phyloP scores from a whole-genome alignment of 35 echinoderm and acorn worm species.

The Chiridota heheva region DNA sequence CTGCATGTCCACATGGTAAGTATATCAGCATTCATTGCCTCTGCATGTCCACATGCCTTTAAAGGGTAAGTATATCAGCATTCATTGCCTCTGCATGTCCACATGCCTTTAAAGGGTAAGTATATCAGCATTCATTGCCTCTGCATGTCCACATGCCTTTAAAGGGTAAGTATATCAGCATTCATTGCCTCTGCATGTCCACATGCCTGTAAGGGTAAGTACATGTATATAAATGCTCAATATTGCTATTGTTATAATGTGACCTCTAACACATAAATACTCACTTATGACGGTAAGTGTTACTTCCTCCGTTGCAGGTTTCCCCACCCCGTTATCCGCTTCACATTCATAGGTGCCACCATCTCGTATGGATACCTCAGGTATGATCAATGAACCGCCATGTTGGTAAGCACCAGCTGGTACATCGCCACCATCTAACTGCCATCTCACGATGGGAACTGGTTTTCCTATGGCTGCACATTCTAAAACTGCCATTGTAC shows the following conservation, averaged over 20 bases:
- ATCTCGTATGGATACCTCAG: conserved; percentile 25
- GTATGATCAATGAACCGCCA: conserved; percentile 48
- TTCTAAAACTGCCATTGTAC: conserved; percentile 64
- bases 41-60: too few species aligned
- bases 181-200: too few species aligned
- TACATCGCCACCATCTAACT: conserved; percentile 47
- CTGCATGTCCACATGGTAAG: too few species aligned
- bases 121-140: too few species aligned
- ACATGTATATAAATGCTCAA: neutral
- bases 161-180: too few species aligned
- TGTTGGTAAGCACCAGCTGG: conserved; percentile 35
- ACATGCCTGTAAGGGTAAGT: neutral
- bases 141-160: too few species aligned
- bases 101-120: too few species aligned
- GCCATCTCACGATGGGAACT: conserved; percentile 48
- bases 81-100: too few species aligned
- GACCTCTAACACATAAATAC: too few species aligned
- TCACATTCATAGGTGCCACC: conserved; percentile 62
- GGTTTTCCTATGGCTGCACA: conserved; percentile 63
- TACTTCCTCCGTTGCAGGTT: conserved; percentile 24
- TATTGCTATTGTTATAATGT: neutral
- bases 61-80: too few species aligned
- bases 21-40: too few species aligned
- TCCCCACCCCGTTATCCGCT: conserved; percentile 25
- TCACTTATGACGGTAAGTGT: conserved; percentile 73